phyloP scores from a whole-genome alignment of 2,888 invertebrate species.

The Trachelus stipa region DNA sequence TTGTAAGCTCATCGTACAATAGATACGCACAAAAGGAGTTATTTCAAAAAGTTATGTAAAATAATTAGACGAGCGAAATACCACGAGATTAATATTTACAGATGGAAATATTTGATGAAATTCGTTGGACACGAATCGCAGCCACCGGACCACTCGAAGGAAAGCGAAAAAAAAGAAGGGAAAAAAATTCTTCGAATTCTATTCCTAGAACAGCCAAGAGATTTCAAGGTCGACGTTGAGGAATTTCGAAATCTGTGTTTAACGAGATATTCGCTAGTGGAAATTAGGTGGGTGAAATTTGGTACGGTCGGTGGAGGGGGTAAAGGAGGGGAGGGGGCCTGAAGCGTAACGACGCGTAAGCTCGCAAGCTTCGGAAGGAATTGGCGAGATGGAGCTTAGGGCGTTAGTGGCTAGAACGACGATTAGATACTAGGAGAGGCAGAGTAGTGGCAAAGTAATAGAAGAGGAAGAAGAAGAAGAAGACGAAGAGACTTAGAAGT shows the following conservation, averaged over 20 bases:
- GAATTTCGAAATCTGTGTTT: not conserved
- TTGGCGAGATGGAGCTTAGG: not conserved
- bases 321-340: not conserved
- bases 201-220: not conserved
- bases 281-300: slow-evolving; percentile 4
- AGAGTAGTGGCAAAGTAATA: slow-evolving; percentile 17
- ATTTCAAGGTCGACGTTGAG: not conserved
- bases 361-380: not conserved
- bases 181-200: not conserved
- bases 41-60: not conserved
- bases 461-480: slow-evolving; percentile 25
- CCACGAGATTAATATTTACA: not conserved
- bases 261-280: not conserved
- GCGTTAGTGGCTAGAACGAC: not conserved
- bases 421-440: slow-evolving; percentile 18
- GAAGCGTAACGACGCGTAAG: not conserved
- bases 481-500: slow-evolving; percentile 26
- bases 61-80: not conserved
- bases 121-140: not conserved
- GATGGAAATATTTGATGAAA: too few relatives aligned
- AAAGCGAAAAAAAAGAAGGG: not conserved
- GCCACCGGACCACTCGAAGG: not conserved
- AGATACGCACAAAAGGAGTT: not conserved
- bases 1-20: not conserved
- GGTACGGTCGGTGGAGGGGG: slow-evolving; percentile 7